Evolutionary conservation across 2,888 invertebrate genomes (phyloP).

Genomic region (Thymelicus acteon): DNA sequence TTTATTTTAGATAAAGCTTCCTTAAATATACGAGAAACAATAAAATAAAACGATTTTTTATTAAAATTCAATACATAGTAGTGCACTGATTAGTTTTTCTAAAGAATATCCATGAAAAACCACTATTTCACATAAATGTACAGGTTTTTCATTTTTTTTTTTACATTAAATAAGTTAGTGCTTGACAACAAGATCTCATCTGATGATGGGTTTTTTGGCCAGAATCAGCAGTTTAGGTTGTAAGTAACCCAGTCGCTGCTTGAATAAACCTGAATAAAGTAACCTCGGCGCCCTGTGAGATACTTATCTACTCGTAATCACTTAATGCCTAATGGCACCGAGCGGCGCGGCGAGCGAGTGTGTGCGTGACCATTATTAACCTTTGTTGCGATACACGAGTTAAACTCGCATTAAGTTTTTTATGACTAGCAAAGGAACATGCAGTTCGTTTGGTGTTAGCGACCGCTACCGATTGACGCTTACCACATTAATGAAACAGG

Average conservation of each 20-base stretch:
- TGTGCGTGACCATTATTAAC: constrained; percentile 7
- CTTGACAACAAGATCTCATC: too few relatives aligned
- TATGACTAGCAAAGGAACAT: constrained; percentile 1
- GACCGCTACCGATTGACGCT: neutral
- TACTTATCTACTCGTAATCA: neutral
- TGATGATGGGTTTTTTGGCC: too few relatives aligned
- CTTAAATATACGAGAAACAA: too few relatives aligned
- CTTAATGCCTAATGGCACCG: neutral
- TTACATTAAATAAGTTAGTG: too few relatives aligned
- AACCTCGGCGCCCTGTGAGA: constrained; percentile 2
- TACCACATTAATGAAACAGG: too few relatives aligned
- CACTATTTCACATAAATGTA: too few relatives aligned
- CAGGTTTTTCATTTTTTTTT: too few relatives aligned
- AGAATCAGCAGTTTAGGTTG: neutral
- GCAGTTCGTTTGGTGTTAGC: neutral
- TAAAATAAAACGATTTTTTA: too few relatives aligned
- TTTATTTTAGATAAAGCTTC: too few relatives aligned
- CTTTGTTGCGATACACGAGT: constrained; percentile 8
- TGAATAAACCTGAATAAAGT: neutral
- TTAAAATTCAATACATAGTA: too few relatives aligned
- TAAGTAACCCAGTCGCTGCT: neutral
- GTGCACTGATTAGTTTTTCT: too few relatives aligned
- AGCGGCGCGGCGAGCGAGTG: neutral
- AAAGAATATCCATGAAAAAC: too few relatives aligned
- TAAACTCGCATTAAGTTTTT: constrained; percentile 8